Evolutionary conservation across 1,140 invertebrate species (phyloP).

Genomic region (Trachymyrmex septentrionalis): DNA sequence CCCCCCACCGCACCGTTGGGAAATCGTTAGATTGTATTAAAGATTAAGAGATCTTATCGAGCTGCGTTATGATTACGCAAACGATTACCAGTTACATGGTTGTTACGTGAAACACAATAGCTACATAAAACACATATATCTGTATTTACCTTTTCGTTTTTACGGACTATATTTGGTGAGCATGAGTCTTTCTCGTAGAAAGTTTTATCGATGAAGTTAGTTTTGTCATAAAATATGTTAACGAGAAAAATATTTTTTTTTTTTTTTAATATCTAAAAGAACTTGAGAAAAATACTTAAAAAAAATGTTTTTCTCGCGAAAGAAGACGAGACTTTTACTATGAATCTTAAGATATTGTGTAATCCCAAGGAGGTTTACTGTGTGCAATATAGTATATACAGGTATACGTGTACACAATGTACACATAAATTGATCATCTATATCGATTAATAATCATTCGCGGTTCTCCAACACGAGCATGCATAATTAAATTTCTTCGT

Average conservation of each 20-base stretch:
- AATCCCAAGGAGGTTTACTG: not conserved
- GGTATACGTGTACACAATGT: no score
- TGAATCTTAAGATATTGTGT: not conserved
- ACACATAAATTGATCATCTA: no score
- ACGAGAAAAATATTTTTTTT: not conserved
- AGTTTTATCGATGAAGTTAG: not conserved
- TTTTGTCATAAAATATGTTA: not conserved
- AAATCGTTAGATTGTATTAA: conserved; percentile 35
- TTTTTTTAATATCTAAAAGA: not conserved
- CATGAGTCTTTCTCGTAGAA: not conserved
- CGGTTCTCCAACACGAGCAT: conserved; percentile 2
- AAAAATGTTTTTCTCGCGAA: no score
- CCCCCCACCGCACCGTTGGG: conserved; percentile 49
- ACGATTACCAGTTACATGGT: not conserved
- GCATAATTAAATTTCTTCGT: conserved; percentile 43
- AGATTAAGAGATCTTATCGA: conserved; percentile 34
- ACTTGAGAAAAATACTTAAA: not conserved
- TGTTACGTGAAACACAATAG: not conserved
- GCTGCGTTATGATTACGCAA: conserved; percentile 40
- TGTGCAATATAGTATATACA: not conserved
- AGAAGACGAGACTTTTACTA: not conserved
- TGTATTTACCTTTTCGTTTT: not conserved
- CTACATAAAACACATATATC: not conserved
- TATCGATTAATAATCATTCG: conserved; percentile 30
- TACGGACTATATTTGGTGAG: not conserved